These are phyloP conservation scores for Teleopsis dalmanni DNA, from an alignment of 1,140 invertebrate genomes.

Conservation along the genomic window DNA sequence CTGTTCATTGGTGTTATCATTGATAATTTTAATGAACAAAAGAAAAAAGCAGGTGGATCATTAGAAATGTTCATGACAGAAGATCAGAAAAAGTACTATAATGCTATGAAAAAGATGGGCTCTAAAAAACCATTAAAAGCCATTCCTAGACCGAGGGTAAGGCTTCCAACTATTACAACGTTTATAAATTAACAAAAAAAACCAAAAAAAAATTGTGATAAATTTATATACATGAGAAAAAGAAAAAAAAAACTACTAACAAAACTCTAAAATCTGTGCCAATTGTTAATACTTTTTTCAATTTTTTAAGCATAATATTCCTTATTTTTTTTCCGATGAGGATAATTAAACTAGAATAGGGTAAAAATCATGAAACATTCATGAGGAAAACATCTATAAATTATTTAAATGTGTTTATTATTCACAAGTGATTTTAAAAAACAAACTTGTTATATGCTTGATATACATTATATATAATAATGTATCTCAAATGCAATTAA, in stretches of 20 bases:
- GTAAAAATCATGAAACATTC: too few relatives aligned
- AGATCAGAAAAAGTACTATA: conserved; percentile 99
- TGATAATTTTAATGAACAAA: conserved; percentile 98
- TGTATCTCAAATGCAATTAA: too few relatives aligned
- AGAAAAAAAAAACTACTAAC: conserved; percentile 5
- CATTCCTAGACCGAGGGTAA: conserved; percentile 90
- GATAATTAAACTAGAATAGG: too few relatives aligned
- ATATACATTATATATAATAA: too few relatives aligned
- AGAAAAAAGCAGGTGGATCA: conserved; percentile 97
- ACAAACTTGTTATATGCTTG: too few relatives aligned
- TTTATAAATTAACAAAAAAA: conserved; percentile 19
- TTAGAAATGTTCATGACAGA: conserved; percentile 99
- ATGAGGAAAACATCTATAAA: too few relatives aligned
- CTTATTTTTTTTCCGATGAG: neutral
- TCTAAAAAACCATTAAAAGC: conserved; percentile 97
- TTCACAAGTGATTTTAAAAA: too few relatives aligned
- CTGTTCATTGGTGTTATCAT: conserved; percentile 98
- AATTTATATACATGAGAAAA: conserved; percentile 2
- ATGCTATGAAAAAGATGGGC: conserved; percentile 99
- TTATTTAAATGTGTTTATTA: too few relatives aligned
- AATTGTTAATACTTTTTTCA: conserved; percentile 26
- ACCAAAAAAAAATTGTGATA: conserved; percentile 7
- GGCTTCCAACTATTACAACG: conserved; percentile 26
- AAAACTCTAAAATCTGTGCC: conserved; percentile 32
- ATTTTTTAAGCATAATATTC: neutral